Percentiles rank a stretch among this genome's conserved stretches.
phyloP scores from a whole-genome alignment of 2,113 vertebrate species.

The Plotosus lineatus region DNA sequence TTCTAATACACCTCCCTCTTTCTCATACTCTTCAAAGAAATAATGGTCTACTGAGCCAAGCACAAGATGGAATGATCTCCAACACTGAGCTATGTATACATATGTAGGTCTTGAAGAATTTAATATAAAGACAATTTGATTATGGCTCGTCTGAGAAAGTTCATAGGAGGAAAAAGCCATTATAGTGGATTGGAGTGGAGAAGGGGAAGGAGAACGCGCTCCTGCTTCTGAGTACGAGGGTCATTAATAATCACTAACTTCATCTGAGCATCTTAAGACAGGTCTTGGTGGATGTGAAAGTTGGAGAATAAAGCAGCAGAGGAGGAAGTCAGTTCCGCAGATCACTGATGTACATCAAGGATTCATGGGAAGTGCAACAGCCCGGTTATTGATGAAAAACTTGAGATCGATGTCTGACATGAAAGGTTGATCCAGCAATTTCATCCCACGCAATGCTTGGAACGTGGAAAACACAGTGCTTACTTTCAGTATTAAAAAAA shows the following conservation, averaged over 20 bases:
- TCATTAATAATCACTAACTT: slow-evolving; percentile 76
- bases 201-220: slow-evolving; percentile 54
- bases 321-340: not conserved
- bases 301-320: slow-evolving; percentile 2
- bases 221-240: slow-evolving; percentile 56
- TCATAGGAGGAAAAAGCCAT: slow-evolving; percentile 72
- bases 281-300: slow-evolving; percentile 52
- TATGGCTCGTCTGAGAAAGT: slow-evolving; percentile 65
- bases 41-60: slow-evolving; percentile 42
- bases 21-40: slow-evolving; percentile 21
- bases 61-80: slow-evolving; percentile 62
- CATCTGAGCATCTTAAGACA: slow-evolving; percentile 64
- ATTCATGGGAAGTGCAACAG: slow-evolving; percentile 56
- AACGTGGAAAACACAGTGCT: not conserved
- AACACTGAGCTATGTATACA: slow-evolving; percentile 68
- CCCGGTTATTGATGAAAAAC: slow-evolving; percentile 64
- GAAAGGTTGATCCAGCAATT: slow-evolving; percentile 27
- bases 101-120: slow-evolving; percentile 75
- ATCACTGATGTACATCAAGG: not conserved
- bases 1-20: slow-evolving; percentile 30
- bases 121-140: slow-evolving; percentile 76
- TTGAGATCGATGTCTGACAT: slow-evolving; percentile 59
- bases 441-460: slow-evolving; percentile 16
- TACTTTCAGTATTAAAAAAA: not conserved
- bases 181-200: slow-evolving; percentile 64